Evolutionary conservation across 2,888 invertebrate genomes (phyloP).

Genomic region (Capitulum mitella): DNA sequence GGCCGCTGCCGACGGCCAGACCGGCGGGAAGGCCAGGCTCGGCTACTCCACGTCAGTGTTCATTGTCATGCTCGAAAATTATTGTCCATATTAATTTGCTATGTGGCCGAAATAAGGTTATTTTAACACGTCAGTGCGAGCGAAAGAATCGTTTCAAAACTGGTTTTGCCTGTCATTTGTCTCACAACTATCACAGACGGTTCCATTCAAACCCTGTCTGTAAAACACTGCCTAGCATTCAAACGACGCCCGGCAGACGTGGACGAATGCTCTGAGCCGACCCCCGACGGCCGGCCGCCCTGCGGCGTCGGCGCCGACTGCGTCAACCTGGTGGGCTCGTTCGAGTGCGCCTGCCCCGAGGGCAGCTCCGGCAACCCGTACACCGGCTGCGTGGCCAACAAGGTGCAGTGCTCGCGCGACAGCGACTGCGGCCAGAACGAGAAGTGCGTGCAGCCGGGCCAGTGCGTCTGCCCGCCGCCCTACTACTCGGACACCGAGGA

Average conservation of each 20-base stretch:
- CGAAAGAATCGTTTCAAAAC: too few relatives aligned
- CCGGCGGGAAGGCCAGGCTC: constrained; percentile 78
- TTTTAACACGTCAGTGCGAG: too few relatives aligned
- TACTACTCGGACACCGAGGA: constrained; percentile 76
- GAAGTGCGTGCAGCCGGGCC: constrained; percentile 83
- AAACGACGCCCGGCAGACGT: constrained; percentile 66
- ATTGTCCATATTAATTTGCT: too few relatives aligned
- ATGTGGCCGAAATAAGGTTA: too few relatives aligned
- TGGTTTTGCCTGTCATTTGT: too few relatives aligned
- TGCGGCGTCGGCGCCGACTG: constrained; percentile 86
- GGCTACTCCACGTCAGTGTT: too few relatives aligned
- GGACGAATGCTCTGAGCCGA: constrained; percentile 70
- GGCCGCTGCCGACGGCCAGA: constrained; percentile 67
- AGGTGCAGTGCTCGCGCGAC: constrained; percentile 71
- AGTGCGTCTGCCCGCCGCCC: constrained; percentile 84
- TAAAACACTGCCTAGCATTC: too few relatives aligned
- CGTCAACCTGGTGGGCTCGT: constrained; percentile 67
- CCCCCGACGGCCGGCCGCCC: constrained; percentile 60
- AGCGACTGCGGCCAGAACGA: constrained; percentile 78
- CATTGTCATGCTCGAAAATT: too few relatives aligned
- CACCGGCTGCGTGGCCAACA: constrained; percentile 72
- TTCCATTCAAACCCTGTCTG: too few relatives aligned
- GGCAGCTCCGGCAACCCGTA: constrained; percentile 79
- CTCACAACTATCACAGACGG: too few relatives aligned
- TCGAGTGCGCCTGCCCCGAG: constrained; percentile 73